phyloP scores from a whole-genome alignment of 2,797 vertebrate genomes.

The Paratrypauchen microcephalus region DNA sequence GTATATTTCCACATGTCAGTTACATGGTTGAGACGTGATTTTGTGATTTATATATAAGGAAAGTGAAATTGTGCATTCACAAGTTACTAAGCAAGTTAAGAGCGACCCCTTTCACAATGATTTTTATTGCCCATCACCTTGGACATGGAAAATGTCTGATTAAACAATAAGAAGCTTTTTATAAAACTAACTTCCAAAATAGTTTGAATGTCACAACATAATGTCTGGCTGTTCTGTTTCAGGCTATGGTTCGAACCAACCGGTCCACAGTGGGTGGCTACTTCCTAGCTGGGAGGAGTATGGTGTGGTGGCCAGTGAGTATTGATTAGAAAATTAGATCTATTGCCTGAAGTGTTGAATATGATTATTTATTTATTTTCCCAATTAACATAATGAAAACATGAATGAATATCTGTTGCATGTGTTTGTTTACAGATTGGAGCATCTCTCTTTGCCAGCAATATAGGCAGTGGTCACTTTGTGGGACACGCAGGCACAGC shows the following conservation, averaged over 20 bases:
- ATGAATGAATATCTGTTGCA: neutral
- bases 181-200: neutral
- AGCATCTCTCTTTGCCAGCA: conserved; percentile 95
- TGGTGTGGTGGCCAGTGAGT: conserved; percentile 99
- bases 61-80: neutral
- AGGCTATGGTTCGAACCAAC: conserved; percentile 95
- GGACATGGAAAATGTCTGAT: neutral
- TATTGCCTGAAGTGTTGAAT: neutral
- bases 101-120: neutral
- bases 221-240: conserved; percentile 14
- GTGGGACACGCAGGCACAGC: conserved; percentile 92
- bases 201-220: neutral
- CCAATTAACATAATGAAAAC: neutral
- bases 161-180: neutral
- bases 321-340: neutral
- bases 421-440: conserved; percentile 81
- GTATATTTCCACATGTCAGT: neutral
- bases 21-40: neutral
- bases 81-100: conserved; percentile 7
- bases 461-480: conserved; percentile 94
- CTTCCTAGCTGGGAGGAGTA: conserved; percentile 94
- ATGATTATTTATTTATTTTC: neutral
- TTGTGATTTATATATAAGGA: neutral
- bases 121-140: conserved; percentile 13
- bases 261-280: conserved; percentile 93